phyloP scores from a whole-genome alignment of 2,113 vertebrate species.

The Chunga burmeisteri region DNA sequence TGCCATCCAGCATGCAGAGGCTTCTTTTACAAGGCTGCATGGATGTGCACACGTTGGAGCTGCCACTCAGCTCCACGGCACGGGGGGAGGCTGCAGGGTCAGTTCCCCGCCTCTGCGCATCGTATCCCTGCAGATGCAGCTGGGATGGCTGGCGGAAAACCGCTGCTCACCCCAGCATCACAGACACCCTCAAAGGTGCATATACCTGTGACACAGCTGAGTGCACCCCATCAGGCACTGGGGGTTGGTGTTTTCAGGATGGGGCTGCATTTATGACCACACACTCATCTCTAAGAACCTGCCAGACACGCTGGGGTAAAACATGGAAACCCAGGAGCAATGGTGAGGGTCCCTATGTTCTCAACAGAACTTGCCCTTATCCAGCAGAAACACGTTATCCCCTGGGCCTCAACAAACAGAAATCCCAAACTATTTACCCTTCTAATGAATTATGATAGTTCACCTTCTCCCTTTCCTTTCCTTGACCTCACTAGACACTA shows the following conservation, averaged over 20 bases:
- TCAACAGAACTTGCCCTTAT: not conserved
- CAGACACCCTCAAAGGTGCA: not conserved
- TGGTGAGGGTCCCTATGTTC: rapidly evolving
- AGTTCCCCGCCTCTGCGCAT: not conserved
- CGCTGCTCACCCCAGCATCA: not conserved
- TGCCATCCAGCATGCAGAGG: not conserved
- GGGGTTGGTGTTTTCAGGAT: not conserved
- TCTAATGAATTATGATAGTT: not conserved
- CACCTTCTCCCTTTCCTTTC: not conserved
- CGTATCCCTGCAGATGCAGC: not conserved
- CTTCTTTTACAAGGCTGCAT: not conserved
- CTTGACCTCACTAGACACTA: not conserved
- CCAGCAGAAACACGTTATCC: not conserved
- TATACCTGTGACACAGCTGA: not conserved
- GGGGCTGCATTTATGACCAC: not conserved
- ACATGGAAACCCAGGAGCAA: not conserved
- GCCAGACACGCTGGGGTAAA: not conserved
- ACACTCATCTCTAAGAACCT: not conserved
- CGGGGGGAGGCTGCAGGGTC: not conserved
- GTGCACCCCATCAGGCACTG: not conserved
- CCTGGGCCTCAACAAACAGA: not conserved
- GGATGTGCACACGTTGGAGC: rapidly evolving
- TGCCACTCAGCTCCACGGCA: rapidly evolving
- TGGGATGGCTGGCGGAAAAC: not conserved
- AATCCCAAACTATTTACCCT: not conserved